phyloP scores from a whole-genome alignment of 2,888 invertebrate genomes.

The Archaeoteleia sp. region DNA sequence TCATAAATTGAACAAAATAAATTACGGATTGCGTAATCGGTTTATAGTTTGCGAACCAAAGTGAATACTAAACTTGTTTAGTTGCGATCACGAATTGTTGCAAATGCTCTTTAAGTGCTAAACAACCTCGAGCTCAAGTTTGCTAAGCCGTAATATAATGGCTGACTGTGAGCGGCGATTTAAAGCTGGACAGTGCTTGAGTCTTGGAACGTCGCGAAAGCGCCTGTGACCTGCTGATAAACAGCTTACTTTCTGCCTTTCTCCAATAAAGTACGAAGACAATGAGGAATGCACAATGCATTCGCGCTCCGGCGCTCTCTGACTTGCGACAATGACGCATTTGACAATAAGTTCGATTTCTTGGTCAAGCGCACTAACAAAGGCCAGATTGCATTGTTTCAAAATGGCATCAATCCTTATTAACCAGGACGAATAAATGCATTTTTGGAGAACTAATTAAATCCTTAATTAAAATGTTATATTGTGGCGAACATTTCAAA shows the following conservation, averaged over 20 bases:
- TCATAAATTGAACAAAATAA: conserved; percentile 22
- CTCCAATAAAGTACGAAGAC: conserved; percentile 62
- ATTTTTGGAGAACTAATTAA: background rate
- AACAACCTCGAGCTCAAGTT: conserved; percentile 43
- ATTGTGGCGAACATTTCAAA: no score
- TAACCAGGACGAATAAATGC: background rate
- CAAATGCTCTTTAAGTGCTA: conserved; percentile 38
- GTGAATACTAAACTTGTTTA: conserved; percentile 37
- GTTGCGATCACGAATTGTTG: conserved; percentile 29
- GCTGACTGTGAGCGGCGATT: conserved; percentile 39
- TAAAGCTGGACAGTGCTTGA: conserved; percentile 23
- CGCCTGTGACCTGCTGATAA: conserved; percentile 67
- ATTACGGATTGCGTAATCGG: conserved; percentile 32
- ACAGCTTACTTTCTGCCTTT: conserved; percentile 69
- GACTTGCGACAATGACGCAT: conserved; percentile 27
- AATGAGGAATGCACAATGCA: conserved; percentile 56
- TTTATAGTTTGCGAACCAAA: conserved; percentile 24
- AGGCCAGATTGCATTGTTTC: conserved; percentile 1
- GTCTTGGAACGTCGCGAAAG: conserved; percentile 38
- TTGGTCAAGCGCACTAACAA: conserved; percentile 17
- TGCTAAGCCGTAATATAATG: conserved; percentile 46
- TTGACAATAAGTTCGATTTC: conserved; percentile 18
- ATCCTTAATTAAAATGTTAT: no score
- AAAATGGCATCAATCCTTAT: background rate
- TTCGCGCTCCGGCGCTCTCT: conserved; percentile 5